phyloP scores from a whole-genome alignment of 2,888 invertebrate genomes.

The Aporophyla lueneburgensis region DNA sequence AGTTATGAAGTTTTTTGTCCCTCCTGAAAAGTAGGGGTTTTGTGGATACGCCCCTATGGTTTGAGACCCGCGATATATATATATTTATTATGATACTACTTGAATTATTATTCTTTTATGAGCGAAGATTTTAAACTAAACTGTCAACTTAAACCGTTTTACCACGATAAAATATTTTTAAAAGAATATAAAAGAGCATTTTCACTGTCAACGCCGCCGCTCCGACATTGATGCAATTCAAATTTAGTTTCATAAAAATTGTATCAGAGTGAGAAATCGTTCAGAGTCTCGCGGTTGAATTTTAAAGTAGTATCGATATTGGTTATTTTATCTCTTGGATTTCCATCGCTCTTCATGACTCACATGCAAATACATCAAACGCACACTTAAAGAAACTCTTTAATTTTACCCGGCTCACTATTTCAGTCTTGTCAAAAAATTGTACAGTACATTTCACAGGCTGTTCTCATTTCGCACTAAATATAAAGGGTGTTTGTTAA shows the following conservation, averaged over 20 bases:
- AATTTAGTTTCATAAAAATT: conserved; percentile 58
- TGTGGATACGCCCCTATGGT: too few species aligned
- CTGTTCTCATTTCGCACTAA: conserved; percentile 55
- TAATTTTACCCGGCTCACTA: neutral
- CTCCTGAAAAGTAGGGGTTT: too few species aligned
- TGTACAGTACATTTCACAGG: conserved; percentile 40
- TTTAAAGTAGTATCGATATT: conserved; percentile 48
- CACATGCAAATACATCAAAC: neutral
- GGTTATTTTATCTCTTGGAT: conserved; percentile 16
- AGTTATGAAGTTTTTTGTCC: too few species aligned
- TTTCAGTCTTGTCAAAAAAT: conserved; percentile 36
- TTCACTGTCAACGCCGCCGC: conserved; percentile 14
- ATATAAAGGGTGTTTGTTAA: conserved; percentile 72
- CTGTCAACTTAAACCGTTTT: neutral
- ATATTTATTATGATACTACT: neutral
- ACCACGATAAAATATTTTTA: conserved; percentile 35
- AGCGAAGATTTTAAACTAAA: neutral
- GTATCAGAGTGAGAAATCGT: conserved; percentile 54
- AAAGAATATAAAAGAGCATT: conserved; percentile 41
- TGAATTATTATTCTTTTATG: neutral
- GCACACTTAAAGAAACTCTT: neutral
- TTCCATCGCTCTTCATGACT: neutral
- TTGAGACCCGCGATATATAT: too few species aligned
- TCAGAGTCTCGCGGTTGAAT: conserved; percentile 29
- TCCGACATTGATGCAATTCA: conserved; percentile 54